phyloP scores from a whole-genome alignment of 2,888 invertebrate genomes.

The Caenorhabditis wallacei region DNA sequence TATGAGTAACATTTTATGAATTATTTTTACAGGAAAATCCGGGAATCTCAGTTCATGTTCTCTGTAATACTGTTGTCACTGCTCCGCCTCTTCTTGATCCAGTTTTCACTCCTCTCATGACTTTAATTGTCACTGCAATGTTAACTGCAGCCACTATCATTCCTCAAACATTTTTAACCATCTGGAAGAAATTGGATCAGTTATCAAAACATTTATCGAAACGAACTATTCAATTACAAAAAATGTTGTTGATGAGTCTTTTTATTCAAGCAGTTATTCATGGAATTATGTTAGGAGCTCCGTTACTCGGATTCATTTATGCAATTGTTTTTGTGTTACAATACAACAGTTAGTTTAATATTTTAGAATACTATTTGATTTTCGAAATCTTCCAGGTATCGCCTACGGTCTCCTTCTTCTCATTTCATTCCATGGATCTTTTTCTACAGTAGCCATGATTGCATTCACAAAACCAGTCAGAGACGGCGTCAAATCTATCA shows the following conservation, averaged over 20 bases:
- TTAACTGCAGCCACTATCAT: constrained; percentile 42
- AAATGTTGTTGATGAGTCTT: constrained; percentile 50
- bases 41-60: constrained; percentile 43
- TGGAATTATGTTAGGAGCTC: constrained; percentile 56
- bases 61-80: constrained; percentile 55
- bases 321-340: constrained; percentile 49
- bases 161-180: constrained; percentile 42
- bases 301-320: constrained; percentile 51
- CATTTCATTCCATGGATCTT: constrained; percentile 57
- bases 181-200: constrained; percentile 49
- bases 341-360: constrained; percentile 28
- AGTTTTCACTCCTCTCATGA: constrained; percentile 53
- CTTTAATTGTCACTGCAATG: constrained; percentile 39
- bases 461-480: constrained; percentile 54
- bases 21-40: constrained; percentile 32
- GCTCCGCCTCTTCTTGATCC: constrained; percentile 57
- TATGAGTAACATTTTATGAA: background rate
- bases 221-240: constrained; percentile 51
- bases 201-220: constrained; percentile 49
- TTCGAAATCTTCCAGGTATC: constrained; percentile 28
- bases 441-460: constrained; percentile 55
- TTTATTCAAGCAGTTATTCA: constrained; percentile 59
- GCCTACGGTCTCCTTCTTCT: constrained; percentile 51
- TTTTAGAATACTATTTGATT: background rate
- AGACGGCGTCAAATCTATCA: constrained; percentile 22